Evolutionary conservation across 2,797 vertebrate species (phyloP), one percentile per base, ranked within the genome.

Genomic region (Labeo calbasu): DNA sequence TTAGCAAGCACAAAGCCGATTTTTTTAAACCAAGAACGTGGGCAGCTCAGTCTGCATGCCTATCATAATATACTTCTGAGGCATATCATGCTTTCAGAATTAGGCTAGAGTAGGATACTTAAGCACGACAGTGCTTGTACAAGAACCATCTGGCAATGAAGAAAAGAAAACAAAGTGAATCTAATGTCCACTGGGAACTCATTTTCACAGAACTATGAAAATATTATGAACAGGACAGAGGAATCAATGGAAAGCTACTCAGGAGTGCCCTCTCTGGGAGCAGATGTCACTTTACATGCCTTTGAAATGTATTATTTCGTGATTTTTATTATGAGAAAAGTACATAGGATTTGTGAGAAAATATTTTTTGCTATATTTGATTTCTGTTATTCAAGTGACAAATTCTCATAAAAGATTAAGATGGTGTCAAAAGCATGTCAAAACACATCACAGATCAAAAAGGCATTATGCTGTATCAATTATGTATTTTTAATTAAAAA

Each of bases 241-340:
- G 28, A 80, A 69, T 25, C 61, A 53, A n/a, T 14, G 10, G 32
- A 79, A 69, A 71, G 43, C 23, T 61, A 71, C 23, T 11, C 40
- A 32, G 11, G 53, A 61, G 53, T 46, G 55, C 79, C 79, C 40
- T 61, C 79, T 81, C 15, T 81, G 53, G 53, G 68, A 81, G n/a
- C 51, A 76, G 36, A 32, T 57, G 79, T 59, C n/a, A 17, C 15
- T 7, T 36, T 72, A 10, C 23, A 81, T 72, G 51, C 40, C 40
- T 68, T 46, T 46, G 8, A 43, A 43, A 7, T 7, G 6, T n/a
- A 14, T 75, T n/a, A 12, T 55, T 75, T n/a, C 4, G 14, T n/a
- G 19, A 10, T n/a, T 55, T 75, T 57, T 57, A 75, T 73, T 21
- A 36, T 13, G 19, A 43, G 66, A 53, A 51, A 59, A 28, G 25